A percentile compares a stretch with the other conserved stretches of the same genome.
These are phyloP conservation scores for Myioborus melanocephalus DNA, from an alignment of 2,797 vertebrate species.

Conservation along the genomic window DNA sequence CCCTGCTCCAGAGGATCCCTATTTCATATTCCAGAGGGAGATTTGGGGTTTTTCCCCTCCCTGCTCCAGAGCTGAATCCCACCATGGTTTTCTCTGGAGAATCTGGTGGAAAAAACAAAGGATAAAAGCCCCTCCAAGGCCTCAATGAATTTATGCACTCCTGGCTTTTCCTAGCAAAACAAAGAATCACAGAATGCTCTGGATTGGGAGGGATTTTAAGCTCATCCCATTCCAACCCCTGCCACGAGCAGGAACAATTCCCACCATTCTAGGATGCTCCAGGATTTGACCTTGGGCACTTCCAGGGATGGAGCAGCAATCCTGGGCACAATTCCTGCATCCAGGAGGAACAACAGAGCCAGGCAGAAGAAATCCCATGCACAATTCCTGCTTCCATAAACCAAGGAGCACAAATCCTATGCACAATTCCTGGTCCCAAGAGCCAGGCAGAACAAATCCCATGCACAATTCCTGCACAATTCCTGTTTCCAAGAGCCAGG, in stretches of 20 bases:
- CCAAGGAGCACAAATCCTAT: too few relatives aligned
- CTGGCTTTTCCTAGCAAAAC: background rate
- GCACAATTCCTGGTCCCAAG: too few relatives aligned
- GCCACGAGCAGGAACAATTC: background rate
- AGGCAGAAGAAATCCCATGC: background rate
- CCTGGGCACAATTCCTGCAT: background rate
- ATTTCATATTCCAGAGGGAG: background rate
- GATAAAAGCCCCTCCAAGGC: background rate
- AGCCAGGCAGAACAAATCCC: too few relatives aligned
- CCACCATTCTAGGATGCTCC: background rate
- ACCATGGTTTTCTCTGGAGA: fast-evolving
- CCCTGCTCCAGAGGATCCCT: background rate
- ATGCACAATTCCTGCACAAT: background rate
- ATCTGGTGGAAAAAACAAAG: background rate
- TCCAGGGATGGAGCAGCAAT: background rate
- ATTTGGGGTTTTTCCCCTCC: background rate
- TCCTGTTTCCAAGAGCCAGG: background rate
- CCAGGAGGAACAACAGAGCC: background rate
- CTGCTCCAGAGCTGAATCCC: background rate
- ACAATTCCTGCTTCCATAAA: background rate
- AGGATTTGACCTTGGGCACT: background rate
- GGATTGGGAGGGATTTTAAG: background rate
- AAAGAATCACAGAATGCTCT: background rate
- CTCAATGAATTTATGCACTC: background rate
- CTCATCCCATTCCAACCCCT: background rate